phyloP scores from a whole-genome alignment of 2,888 invertebrate species.

The Altica lythri region DNA sequence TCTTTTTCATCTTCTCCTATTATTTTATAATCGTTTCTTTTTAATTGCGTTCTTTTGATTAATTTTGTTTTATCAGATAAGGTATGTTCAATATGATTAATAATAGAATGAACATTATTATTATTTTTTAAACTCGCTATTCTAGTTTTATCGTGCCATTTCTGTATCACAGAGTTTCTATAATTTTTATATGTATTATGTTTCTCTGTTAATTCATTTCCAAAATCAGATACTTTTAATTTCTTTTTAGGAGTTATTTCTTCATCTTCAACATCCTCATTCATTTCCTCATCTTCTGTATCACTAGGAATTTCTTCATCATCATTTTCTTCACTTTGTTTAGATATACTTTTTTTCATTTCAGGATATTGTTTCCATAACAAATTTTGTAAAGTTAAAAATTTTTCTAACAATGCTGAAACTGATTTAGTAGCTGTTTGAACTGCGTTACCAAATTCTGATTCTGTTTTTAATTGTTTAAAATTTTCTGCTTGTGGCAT shows the following conservation, averaged over 20 bases:
- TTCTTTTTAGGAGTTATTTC: slow-evolving; percentile 55
- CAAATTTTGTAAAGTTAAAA: slow-evolving; percentile 64
- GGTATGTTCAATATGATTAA: slow-evolving; percentile 85
- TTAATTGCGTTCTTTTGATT: slow-evolving; percentile 77
- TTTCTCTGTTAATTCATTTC: slow-evolving; percentile 61
- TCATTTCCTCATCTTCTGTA: slow-evolving; percentile 57
- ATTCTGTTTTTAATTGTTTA: slow-evolving; percentile 54
- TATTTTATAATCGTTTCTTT: slow-evolving; percentile 74
- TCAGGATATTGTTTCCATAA: slow-evolving; percentile 71
- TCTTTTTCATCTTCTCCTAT: slow-evolving; percentile 60
- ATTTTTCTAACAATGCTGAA: slow-evolving; percentile 67
- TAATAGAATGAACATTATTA: slow-evolving; percentile 62
- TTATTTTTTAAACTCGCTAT: slow-evolving; percentile 68
- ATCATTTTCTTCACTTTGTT: slow-evolving; percentile 37
- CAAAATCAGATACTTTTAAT: slow-evolving; percentile 65
- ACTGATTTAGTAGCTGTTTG: slow-evolving; percentile 63
- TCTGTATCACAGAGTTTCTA: slow-evolving; percentile 82
- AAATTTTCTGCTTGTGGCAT: slow-evolving; percentile 71
- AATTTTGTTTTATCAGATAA: slow-evolving; percentile 78
- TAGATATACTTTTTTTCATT: slow-evolving; percentile 61
- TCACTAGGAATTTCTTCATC: slow-evolving; percentile 70
- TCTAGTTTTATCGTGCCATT: slow-evolving; percentile 94
- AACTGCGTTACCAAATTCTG: slow-evolving; percentile 61
- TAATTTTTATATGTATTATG: slow-evolving; percentile 69
- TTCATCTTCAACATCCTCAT: slow-evolving; percentile 41